A percentile compares a stretch with the other conserved stretches of the same genome.
Conservation (phyloP, 2,113 vertebrate species). For the Egretta garzetta region DNA sequence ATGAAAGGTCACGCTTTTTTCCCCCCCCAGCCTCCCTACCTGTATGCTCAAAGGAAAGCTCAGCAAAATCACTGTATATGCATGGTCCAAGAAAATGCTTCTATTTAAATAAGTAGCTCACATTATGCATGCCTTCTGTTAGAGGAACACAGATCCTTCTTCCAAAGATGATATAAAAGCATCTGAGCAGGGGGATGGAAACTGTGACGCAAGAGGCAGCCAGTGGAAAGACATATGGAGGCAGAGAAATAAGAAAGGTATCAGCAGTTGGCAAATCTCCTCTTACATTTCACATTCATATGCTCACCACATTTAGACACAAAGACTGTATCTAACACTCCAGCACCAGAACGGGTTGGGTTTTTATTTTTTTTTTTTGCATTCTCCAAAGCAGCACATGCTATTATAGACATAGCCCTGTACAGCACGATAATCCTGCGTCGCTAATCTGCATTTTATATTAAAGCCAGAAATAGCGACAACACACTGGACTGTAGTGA, state of each 20-base stretch:
- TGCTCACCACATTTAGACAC: neutral
- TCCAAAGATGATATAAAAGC: slow-evolving; percentile 26
- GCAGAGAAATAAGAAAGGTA: slow-evolving; percentile 11
- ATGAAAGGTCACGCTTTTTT: neutral
- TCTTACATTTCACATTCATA: neutral
- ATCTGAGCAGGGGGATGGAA: slow-evolving; percentile 36
- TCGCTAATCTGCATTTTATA: neutral
- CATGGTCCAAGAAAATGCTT: slow-evolving; percentile 11
- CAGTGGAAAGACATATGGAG: slow-evolving; percentile 41
- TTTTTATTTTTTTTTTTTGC: neutral
- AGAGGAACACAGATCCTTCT: neutral
- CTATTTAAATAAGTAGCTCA: slow-evolving; percentile 31
- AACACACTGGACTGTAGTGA: neutral
- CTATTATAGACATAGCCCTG: neutral
- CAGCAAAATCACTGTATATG: neutral
- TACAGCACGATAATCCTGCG: neutral
- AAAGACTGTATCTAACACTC: neutral
- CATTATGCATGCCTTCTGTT: slow-evolving; percentile 37
- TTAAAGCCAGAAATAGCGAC: neutral
- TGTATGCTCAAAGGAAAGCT: neutral
- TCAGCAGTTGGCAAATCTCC: neutral
- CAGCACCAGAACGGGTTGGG: neutral
- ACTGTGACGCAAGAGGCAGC: slow-evolving; percentile 1
- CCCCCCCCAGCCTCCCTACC: neutral
- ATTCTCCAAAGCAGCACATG: neutral